These are phyloP conservation scores for Mus minutoides DNA, from an alignment of 2,797 vertebrate genomes.

Conservation along the genomic window DNA sequence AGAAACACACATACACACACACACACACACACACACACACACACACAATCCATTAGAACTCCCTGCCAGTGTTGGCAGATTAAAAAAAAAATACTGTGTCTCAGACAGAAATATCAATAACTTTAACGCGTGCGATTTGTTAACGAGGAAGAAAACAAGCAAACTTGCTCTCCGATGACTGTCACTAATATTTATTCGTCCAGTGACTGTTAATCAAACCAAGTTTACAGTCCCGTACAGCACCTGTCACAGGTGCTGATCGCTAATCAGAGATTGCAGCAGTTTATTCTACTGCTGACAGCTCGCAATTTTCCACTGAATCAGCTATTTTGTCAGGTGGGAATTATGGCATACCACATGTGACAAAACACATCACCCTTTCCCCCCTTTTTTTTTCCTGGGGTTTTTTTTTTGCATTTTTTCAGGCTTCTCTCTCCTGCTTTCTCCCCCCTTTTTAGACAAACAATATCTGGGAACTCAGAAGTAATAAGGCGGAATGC, in stretches of 20 bases:
- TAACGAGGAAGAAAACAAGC: constrained; percentile 87
- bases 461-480: constrained; percentile 98
- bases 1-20: constrained; percentile 69
- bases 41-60: constrained; percentile 76
- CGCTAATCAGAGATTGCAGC: constrained; percentile 99
- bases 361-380: constrained; percentile 99
- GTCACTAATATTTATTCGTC: constrained; percentile 92
- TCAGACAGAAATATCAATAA: constrained; percentile 89
- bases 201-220: constrained; percentile 91
- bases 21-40: constrained; percentile 13
- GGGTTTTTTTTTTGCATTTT: constrained; percentile 86
- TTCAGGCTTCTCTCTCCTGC: constrained; percentile 86
- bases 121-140: constrained; percentile 87
- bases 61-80: constrained; percentile 81
- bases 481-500: constrained; percentile 99
- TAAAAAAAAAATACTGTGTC: constrained; percentile 79
- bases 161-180: constrained; percentile 88
- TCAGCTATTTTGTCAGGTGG: constrained; percentile 99
- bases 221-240: constrained; percentile 90
- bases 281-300: constrained; percentile 99
- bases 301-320: constrained; percentile 99
- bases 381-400: constrained; percentile 68
- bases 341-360: constrained; percentile 97
- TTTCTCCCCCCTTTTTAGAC: constrained; percentile 90
- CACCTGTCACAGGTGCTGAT: constrained; percentile 99